These are phyloP conservation scores for Temnothorax unifasciatus DNA, from an alignment of 2,888 invertebrate species.

Conservation along the genomic window DNA sequence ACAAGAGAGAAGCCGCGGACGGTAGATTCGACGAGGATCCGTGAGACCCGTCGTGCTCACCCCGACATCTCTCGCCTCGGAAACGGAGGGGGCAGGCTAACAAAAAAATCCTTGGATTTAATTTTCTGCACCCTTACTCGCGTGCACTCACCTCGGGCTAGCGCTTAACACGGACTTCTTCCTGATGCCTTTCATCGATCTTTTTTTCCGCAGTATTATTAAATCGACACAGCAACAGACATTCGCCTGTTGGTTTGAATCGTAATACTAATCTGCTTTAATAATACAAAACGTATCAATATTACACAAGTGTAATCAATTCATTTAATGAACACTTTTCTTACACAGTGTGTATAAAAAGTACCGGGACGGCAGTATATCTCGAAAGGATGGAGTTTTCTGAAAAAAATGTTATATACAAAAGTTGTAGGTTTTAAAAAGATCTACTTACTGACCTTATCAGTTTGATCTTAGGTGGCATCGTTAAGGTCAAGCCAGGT, in stretches of 20 bases:
- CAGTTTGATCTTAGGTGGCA: no score
- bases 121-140: constrained; percentile 81
- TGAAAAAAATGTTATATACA: no score
- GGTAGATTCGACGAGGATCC: constrained; percentile 70
- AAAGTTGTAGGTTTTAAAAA: no score
- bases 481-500: no score
- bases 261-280: background rate
- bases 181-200: constrained; percentile 18
- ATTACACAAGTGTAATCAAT: background rate
- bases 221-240: background rate
- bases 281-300: constrained; percentile 1
- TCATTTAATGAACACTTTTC: background rate
- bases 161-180: constrained; percentile 66
- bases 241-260: background rate
- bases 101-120: constrained; percentile 82
- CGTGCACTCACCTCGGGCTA: constrained; percentile 74
- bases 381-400: no score
- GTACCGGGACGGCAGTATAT: no score
- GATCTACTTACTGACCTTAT: no score
- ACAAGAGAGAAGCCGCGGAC: constrained; percentile 29
- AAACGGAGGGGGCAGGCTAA: constrained; percentile 55
- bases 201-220: constrained; percentile 25
- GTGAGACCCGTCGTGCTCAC: constrained; percentile 74
- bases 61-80: constrained; percentile 76
- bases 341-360: no score